These are phyloP conservation scores for Natator depressus DNA, from an alignment of 2,113 vertebrate genomes.

Conservation along the genomic window DNA sequence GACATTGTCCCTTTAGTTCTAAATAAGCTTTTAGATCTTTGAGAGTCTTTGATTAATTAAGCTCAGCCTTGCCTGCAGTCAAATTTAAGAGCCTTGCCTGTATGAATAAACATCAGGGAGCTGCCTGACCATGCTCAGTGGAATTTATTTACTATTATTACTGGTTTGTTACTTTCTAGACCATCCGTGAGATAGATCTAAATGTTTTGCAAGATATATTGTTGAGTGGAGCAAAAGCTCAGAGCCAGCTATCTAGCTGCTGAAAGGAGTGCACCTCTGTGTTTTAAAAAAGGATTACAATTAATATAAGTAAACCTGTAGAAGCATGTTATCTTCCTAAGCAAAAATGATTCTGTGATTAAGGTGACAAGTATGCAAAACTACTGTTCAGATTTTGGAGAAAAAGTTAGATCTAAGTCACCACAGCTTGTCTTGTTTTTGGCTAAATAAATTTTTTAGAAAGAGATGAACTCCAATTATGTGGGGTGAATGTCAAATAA, in stretches of 20 bases:
- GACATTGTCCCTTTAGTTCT: not conserved
- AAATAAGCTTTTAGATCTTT: not conserved
- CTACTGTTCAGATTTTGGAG: conserved; percentile 16
- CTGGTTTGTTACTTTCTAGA: conserved; percentile 41
- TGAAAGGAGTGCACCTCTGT: conserved; percentile 16
- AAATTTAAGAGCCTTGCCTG: not conserved
- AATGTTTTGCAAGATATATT: conserved; percentile 49
- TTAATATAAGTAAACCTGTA: conserved; percentile 29
- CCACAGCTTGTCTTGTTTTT: not conserved
- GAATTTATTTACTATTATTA: not conserved
- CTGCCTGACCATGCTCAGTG: not conserved
- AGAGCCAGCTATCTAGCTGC: conserved; percentile 48
- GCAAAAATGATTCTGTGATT: conserved; percentile 11
- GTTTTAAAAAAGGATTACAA: conserved; percentile 44
- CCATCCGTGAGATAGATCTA: not conserved
- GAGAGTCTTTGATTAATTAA: conserved; percentile 17
- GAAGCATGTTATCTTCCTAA: conserved; percentile 36
- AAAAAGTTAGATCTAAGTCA: not conserved
- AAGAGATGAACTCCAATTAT: not conserved
- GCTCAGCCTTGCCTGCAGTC: not conserved
- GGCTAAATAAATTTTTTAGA: not conserved
- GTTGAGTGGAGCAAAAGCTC: not conserved
- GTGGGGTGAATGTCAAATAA: not conserved
- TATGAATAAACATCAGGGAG: conserved; percentile 9
- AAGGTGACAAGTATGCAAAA: not conserved